Base-by-base conservation (phyloP, 2,888 invertebrate species). In the Acleris literana region DNA sequence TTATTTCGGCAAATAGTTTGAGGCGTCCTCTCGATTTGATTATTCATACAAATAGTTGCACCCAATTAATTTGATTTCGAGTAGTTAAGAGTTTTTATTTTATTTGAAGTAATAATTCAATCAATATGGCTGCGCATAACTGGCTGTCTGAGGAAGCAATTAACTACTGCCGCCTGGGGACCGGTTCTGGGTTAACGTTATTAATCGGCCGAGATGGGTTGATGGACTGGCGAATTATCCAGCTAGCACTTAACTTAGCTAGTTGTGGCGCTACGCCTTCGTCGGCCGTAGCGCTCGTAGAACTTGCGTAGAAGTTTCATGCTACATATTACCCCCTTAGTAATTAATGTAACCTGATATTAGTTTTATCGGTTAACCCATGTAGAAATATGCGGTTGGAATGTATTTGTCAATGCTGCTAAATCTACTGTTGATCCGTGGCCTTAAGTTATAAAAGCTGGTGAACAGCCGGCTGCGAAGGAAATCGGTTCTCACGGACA, bases 401-500 rank as follows among this genome's bases (percentile, higher is more conserved):
- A 39, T 39, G 39, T 39, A 39, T 39, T 39, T 39, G 11, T 13
- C 39, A 39, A 39, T 13, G 39, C 39, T 13, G 39, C 39, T 46
- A 46, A 46, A 46, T 16, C 17, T 46, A 0, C 17, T n/a, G 46
- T 16, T 46, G 46, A n/a, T 46, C 17, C 39, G 39, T 39, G 13
- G 39, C 39, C 13, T 39, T 13, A 39, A 13, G 39, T 46, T 17
- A 46, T n/a, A 46, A 44, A n/a, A 44, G n/a, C 61, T 39, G 58
- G 22, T 46, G 18, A 29, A 53, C 51, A 57, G 20, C n/a, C 20
- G 25, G 43, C 46, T n/a, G 57, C 71, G 67, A 70, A 73, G 72
- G 77, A 78, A 85, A 82, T 87, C 77, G 82, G 85, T 89, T 90
- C 90, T 89, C 90, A 90, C 90, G 88, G 85, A 86, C 87, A 85